phyloP scores from a whole-genome alignment of 2,888 invertebrate genomes.

The Synergus japonicus region DNA sequence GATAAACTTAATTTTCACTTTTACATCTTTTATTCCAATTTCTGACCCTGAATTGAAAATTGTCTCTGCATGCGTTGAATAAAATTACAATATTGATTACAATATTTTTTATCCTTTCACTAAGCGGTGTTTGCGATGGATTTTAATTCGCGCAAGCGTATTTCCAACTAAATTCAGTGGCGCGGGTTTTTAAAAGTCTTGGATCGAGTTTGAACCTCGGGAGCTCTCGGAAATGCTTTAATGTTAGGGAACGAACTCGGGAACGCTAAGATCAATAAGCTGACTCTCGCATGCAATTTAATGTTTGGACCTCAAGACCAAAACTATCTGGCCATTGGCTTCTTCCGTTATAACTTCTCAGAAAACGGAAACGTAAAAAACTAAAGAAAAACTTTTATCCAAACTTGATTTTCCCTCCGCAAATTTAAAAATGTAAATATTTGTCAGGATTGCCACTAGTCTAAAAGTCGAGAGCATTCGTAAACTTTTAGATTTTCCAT shows the following conservation, averaged over 20 bases:
- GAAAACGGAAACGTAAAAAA: neutral
- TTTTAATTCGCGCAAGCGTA: constrained; percentile 19
- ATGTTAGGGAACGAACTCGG: constrained; percentile 35
- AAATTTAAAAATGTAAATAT: constrained; percentile 46
- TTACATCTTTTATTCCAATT: neutral
- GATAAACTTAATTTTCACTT: neutral
- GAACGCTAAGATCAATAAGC: constrained; percentile 35
- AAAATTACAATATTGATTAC: neutral
- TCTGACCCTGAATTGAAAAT: neutral
- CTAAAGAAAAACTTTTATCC: constrained; percentile 15
- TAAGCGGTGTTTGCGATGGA: neutral
- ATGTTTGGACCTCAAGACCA: constrained; percentile 23
- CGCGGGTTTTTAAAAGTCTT: constrained; percentile 32
- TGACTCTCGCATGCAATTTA: constrained; percentile 32
- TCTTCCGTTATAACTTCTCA: neutral
- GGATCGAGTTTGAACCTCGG: constrained; percentile 24
- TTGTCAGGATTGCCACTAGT: constrained; percentile 49
- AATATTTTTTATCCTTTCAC: neutral
- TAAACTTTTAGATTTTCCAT: neutral
- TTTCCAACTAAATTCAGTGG: neutral
- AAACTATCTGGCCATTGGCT: constrained; percentile 20
- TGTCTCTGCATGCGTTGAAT: neutral
- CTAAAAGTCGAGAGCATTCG: neutral
- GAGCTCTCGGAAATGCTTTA: constrained; percentile 25
- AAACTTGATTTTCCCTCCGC: neutral